Evolutionary conservation across 2,888 invertebrate genomes (phyloP).

Genomic region (Papilio gigon): DNA sequence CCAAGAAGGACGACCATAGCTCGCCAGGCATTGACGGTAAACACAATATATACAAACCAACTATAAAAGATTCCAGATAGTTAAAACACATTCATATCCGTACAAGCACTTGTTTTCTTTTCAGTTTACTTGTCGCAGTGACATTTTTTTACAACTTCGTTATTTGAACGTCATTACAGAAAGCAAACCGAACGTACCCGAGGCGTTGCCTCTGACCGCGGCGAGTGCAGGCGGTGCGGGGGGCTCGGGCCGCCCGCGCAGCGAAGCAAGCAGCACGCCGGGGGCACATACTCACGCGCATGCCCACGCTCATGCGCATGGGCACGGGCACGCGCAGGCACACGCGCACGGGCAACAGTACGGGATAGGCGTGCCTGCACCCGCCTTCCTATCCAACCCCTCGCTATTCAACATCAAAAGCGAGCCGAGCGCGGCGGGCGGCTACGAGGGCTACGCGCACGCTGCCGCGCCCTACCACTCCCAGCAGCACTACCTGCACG

Average conservation of each 20-base stretch:
- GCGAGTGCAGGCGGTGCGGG: constrained; percentile 49
- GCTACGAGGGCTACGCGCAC: constrained; percentile 63
- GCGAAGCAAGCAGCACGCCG: constrained; percentile 10
- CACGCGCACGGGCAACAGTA: constrained; percentile 59
- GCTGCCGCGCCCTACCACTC: constrained; percentile 64
- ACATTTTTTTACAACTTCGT: not conserved
- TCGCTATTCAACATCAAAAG: constrained; percentile 77
- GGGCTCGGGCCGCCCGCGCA: constrained; percentile 47
- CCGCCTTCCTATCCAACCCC: constrained; percentile 66
- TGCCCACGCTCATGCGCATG: constrained; percentile 61
- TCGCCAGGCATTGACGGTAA: constrained; percentile 74
- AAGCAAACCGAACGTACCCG: constrained; percentile 73
- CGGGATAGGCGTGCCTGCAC: constrained; percentile 56
- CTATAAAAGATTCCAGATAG: too few relatives aligned
- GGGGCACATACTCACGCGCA: constrained; percentile 69
- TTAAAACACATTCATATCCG: too few relatives aligned
- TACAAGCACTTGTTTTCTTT: too few relatives aligned
- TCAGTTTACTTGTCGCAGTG: too few relatives aligned
- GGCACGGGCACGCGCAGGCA: constrained; percentile 70
- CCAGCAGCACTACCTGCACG: constrained; percentile 83
- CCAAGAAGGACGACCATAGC: constrained; percentile 74
- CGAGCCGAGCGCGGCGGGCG: constrained; percentile 65
- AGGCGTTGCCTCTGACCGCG: constrained; percentile 69
- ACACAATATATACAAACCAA: constrained; percentile 12
- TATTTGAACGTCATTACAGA: constrained; percentile 52